These are phyloP conservation scores for Poecile atricapillus DNA, from an alignment of 2,113 vertebrate species.

Conservation along the genomic window DNA sequence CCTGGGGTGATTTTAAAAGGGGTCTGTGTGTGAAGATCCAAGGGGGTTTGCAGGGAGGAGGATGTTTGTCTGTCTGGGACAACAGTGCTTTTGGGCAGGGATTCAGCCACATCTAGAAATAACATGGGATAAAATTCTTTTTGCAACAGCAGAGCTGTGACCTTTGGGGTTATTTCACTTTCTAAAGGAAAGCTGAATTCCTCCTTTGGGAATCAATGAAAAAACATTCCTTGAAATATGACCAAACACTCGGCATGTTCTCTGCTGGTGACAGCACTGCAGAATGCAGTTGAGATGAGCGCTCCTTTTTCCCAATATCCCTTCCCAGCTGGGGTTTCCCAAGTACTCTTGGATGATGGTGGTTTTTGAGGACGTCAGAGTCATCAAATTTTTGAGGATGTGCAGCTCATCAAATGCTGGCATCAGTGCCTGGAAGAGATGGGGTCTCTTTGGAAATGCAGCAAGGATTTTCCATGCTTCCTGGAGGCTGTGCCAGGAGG, in stretches of 20 bases:
- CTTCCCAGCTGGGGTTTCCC: background rate
- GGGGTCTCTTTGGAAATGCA: fast-evolving
- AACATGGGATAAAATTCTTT: background rate
- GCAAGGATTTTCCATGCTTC: background rate
- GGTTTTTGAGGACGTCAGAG: background rate
- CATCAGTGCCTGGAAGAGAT: background rate
- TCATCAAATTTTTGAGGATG: background rate
- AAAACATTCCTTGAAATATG: background rate
- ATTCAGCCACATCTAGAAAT: background rate
- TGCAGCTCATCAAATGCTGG: background rate
- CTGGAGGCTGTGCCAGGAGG: background rate
- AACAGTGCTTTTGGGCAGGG: background rate
- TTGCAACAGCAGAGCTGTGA: background rate
- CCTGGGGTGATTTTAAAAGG: background rate
- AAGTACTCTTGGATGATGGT: fast-evolving
- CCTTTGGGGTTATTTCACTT: background rate
- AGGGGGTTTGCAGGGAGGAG: background rate
- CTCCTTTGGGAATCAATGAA: background rate
- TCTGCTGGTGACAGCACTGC: background rate
- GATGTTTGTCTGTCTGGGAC: background rate
- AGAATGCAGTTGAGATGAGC: background rate
- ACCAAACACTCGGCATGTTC: fast-evolving
- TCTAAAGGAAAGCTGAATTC: background rate
- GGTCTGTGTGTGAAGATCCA: background rate
- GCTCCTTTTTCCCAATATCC: background rate